phyloP scores from a whole-genome alignment of 2,797 vertebrate genomes.

The Rachycentron canadum region DNA sequence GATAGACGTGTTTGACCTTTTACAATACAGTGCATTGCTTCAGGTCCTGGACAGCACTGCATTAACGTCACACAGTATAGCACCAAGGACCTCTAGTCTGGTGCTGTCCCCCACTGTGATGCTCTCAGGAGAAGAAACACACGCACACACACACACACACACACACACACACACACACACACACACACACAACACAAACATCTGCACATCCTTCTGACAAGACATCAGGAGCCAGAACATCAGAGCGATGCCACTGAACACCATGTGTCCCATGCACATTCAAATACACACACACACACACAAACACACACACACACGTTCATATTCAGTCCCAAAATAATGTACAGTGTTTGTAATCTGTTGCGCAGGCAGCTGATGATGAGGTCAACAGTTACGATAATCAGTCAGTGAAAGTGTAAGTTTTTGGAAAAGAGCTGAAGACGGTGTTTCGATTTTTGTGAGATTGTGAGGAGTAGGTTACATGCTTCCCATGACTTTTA shows the following conservation, averaged over 20 bases:
- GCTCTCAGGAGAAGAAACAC: constrained; percentile 29
- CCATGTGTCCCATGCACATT: constrained; percentile 30
- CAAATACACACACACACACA: neutral
- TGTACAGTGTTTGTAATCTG: constrained; percentile 10
- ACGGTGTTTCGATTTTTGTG: neutral
- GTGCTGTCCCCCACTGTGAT: constrained; percentile 32
- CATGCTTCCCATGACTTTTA: constrained; percentile 11
- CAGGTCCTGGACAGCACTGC: constrained; percentile 56
- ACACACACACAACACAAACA: constrained; percentile 14
- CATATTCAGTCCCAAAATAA: constrained; percentile 7
- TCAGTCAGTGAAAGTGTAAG: constrained; percentile 11
- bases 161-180: constrained; percentile 17
- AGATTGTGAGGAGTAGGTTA: constrained; percentile 5
- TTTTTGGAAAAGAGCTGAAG: constrained; percentile 7
- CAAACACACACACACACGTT: neutral
- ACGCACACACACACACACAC: neutral
- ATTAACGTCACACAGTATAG: constrained; percentile 58
- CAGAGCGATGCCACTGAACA: constrained; percentile 32
- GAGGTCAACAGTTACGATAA: constrained; percentile 21
- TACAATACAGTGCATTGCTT: constrained; percentile 54
- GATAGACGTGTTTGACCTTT: constrained; percentile 62
- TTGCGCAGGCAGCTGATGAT: neutral
- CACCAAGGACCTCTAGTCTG: constrained; percentile 41
- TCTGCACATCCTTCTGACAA: neutral
- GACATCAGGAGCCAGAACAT: constrained; percentile 33